These are phyloP conservation scores for Alouatta palliata DNA, from an alignment of 2,113 vertebrate genomes.

Conservation along the genomic window DNA sequence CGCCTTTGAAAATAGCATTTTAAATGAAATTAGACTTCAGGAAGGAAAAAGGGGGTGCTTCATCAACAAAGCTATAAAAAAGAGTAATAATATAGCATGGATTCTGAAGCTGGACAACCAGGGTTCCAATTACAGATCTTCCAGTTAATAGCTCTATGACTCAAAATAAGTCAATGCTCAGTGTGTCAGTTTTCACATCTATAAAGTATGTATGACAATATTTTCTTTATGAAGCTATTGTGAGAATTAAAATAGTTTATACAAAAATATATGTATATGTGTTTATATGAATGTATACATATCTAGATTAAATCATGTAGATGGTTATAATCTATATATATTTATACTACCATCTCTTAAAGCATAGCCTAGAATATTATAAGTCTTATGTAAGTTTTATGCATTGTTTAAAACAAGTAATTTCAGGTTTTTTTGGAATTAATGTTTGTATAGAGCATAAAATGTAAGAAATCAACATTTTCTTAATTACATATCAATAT, in stretches of 20 bases:
- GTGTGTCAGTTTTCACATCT: not conserved
- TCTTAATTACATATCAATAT: not conserved
- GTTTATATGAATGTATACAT: not conserved
- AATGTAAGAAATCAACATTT: not conserved
- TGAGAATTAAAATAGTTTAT: not conserved
- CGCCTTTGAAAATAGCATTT: not conserved
- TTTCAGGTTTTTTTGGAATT: not conserved
- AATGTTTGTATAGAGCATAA: not conserved
- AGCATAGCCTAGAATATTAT: not conserved
- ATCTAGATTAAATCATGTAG: not conserved
- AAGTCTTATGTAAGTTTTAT: not conserved
- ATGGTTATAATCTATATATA: not conserved
- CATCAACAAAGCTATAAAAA: not conserved
- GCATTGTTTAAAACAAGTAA: not conserved
- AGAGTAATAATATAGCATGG: not conserved
- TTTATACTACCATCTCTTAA: not conserved
- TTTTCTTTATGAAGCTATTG: not conserved
- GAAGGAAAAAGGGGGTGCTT: not conserved
- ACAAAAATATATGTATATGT: not conserved
- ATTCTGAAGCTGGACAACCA: not conserved
- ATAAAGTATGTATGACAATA: not conserved
- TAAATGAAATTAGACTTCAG: not conserved
- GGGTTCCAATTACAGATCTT: not conserved
- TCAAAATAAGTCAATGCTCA: not conserved
- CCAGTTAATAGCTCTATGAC: not conserved